Evolutionary conservation across 2,113 vertebrate species (phyloP), one percentile per base, ranked within the genome.

Genomic region (Sisor rabdophorus): DNA sequence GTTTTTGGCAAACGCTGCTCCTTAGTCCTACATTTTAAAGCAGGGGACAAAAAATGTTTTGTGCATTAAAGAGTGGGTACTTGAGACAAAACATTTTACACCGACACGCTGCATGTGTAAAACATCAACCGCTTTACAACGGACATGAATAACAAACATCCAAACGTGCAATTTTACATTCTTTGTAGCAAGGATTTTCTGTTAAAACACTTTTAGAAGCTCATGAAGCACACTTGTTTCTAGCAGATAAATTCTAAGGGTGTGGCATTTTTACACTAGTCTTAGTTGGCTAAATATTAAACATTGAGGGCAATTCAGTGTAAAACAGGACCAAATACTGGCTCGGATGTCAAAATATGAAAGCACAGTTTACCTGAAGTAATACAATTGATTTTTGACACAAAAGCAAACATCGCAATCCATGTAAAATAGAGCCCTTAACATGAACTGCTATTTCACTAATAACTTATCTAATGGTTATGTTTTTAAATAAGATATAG

Each of bases 351-450:
- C 76, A 72, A 82, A 82, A 72, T 16, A 70, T 53, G 48, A 61
- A 69, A 65, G 69, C 50, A 58, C 55, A 47, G 64, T 79, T 76
- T 68, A 81, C 71, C 76, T 81, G 52, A 71, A 75, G 36, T 61
- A 15, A 78, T 78, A 76, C 12, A 30, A 28, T 24, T 50, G n/a
- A 40, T 79, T 75, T 52, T 78, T 77, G 61, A 70, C 64, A 63
- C 16, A 44, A 75, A 44, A 76, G 50, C 73, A 67, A 76, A 60
- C 67, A 72, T 63, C 55, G 59, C 61, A 52, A 54, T 82, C 68
- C 61, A 73, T 56, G 69, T 56, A 73, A 79, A 63, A 75, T 75
- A 68, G 63, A 79, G 77, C 77, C 78, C 77, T 82, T 79, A 58
- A 82, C 81, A 69, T 82, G 77, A 24, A 77, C 67, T 52, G 24